Base-by-base conservation (phyloP, 2,888 invertebrate species). In the Balanococcus diminutus region DNA sequence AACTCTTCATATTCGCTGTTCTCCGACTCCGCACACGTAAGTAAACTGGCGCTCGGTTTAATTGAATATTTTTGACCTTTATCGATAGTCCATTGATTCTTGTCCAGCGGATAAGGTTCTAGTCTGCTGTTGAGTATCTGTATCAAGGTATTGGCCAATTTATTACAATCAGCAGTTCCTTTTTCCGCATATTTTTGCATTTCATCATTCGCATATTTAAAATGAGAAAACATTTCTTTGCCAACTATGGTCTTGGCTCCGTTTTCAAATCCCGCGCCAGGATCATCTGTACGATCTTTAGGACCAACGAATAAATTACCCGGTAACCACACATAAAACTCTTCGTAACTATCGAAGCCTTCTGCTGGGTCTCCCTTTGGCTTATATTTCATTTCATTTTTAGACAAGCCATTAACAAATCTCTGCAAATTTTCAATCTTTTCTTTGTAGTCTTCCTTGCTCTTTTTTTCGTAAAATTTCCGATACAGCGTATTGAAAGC, bases 261-360 rank as follows among this genome's bases (percentile, higher is more conserved):
- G 3, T n/a, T 39, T 16, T 81, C 42, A 9, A 81, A 81, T 22
- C 4, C 8, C 19, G 22, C 32, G 1, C 19, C 16, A 6, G 42
- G 81, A 42, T 81, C 81, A n/a, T 81, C 81, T 3, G 3, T 25
- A 32, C 81, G 32, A 4, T 81, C 39, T 19, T 32, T 36, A 19
- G 81, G 81, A 6, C 81, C 81, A 5, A 39, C 25, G 81, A 81
- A 81, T 25, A 81, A 32, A 81, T 81, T 81, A 19, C 81, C 81
- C 11, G 81, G 81, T 1, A 81, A 8, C 36, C 81, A 32, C 2
- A 19, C 22, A n/a, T 81, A 81, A 36, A 19, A 81, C 0, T 22
- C n/a, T 36, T 39, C 39, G 8, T 39, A 81, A 8, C 39, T 39
- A 14, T 81, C 81, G 22, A 81, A 31, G 16, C 1, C 8, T 11